These are phyloP conservation scores for Phainopepla nitens DNA, from an alignment of 2,113 vertebrate genomes.

Conservation along the genomic window DNA sequence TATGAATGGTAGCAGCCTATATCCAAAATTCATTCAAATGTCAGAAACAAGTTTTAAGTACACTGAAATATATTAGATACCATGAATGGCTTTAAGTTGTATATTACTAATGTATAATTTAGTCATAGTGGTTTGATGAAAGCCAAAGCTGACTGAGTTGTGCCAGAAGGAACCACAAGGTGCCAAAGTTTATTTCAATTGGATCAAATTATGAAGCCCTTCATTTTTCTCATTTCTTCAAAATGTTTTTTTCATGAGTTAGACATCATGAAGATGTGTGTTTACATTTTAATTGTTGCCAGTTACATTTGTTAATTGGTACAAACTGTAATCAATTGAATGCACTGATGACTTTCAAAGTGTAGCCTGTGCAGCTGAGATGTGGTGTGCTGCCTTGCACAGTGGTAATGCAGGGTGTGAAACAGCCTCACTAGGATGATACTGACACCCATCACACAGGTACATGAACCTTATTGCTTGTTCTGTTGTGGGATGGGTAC, in stretches of 20 bases:
- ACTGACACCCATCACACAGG: not conserved
- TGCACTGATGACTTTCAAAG: not conserved
- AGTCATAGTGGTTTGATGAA: not conserved
- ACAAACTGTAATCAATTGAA: not conserved
- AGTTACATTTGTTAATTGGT: not conserved
- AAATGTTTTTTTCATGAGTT: not conserved
- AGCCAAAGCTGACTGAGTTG: not conserved
- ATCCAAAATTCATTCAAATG: not conserved
- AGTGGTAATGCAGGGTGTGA: fast-evolving
- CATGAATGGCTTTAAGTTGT: not conserved
- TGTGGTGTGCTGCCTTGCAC: not conserved
- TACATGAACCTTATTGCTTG: not conserved
- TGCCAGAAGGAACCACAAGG: not conserved
- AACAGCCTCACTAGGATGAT: not conserved
- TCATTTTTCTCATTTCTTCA: not conserved
- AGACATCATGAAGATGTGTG: not conserved
- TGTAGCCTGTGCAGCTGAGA: not conserved
- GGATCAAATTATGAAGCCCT: not conserved
- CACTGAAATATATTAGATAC: not conserved
- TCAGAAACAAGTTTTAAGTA: not conserved
- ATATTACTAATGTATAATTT: not conserved
- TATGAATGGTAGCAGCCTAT: not conserved
- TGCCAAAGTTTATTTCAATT: not conserved
- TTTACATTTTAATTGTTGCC: not conserved
- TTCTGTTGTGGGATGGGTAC: not conserved